Evolutionary conservation across 2,888 invertebrate genomes (phyloP), one percentile per base, ranked within the genome.

Genomic region (Ophioninae sp.): DNA sequence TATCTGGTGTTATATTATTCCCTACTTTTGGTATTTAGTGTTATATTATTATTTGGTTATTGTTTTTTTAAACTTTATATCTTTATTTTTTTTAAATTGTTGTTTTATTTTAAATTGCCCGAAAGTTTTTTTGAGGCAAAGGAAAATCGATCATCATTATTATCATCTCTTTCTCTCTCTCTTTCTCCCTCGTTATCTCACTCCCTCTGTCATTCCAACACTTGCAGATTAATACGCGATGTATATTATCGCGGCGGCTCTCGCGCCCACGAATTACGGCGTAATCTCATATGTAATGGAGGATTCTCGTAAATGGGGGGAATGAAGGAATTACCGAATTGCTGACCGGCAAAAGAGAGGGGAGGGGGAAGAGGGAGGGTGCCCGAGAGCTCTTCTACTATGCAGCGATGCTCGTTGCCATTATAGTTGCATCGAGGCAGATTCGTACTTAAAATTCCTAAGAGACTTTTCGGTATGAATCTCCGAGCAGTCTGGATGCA

Each of bases 241-340:
- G 81, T 79, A 69, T 76, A 80, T 77, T 85, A 59, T 65, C 61
- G 30, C 22, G 13, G 9, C 65, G 23, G 37, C 37, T 78, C 72
- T 69, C 74, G 44, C 68, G 64, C 41, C 81, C 39, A 41, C 72
- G 71, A 82, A 82, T 82, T 82, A 83, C 63, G 59, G 72, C 68
- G 79, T 82, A 82, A 82, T 82, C 83, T 79, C 83, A 63, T 44
- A 68, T 72, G 71, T 76, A 83, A 79, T 72, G 67, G 63, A 71
- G 74, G 56, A 72, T 75, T 51, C 82, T 82, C 67, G 79, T 79
- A 72, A 82, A 82, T 79, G 67, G 67, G 72, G 75, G 72, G 79
- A 82, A 79, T 82, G 79, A 79, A 79, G 72, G 75, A 79, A 83
- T 83, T 83, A 83, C 79, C 79, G 83, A 83, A 83, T 73, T 72